Percentiles rank a stretch among this genome's conserved stretches.
These are phyloP conservation scores for Echinometra lucunter DNA, from an alignment of 53 echinoderm and acorn worm species.

Conservation along the genomic window DNA sequence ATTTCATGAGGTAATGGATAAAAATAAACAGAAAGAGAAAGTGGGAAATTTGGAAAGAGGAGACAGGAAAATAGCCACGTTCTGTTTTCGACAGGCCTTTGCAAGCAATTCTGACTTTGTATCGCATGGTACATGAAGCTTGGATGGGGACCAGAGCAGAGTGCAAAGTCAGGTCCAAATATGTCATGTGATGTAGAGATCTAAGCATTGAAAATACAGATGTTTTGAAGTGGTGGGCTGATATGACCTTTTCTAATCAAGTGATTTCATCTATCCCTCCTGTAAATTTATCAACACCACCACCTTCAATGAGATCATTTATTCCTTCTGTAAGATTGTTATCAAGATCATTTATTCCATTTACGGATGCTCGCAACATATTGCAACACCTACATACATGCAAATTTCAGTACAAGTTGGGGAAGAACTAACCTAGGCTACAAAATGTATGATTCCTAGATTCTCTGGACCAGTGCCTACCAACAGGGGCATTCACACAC, in stretches of 20 bases:
- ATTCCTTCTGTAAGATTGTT: neutral
- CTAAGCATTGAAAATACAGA: neutral
- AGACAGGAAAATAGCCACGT: slow-evolving; percentile 22
- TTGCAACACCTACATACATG: neutral
- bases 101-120: neutral
- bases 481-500: too few relatives aligned
- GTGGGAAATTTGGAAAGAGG: slow-evolving; percentile 56
- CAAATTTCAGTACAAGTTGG: neutral
- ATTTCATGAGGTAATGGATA: slow-evolving; percentile 59
- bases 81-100: neutral
- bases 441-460: neutral
- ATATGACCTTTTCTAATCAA: neutral
- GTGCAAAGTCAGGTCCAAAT: neutral
- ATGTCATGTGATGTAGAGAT: neutral
- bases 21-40: slow-evolving; percentile 65
- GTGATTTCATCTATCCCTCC: neutral
- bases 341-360: neutral
- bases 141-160: neutral
- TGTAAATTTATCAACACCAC: neutral
- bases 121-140: neutral
- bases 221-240: neutral
- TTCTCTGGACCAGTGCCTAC: neutral
- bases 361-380: neutral
- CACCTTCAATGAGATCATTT: neutral
- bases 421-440: neutral